Conservation (phyloP, 2,113 vertebrate genomes). For the Circaetus cinerascens region DNA sequence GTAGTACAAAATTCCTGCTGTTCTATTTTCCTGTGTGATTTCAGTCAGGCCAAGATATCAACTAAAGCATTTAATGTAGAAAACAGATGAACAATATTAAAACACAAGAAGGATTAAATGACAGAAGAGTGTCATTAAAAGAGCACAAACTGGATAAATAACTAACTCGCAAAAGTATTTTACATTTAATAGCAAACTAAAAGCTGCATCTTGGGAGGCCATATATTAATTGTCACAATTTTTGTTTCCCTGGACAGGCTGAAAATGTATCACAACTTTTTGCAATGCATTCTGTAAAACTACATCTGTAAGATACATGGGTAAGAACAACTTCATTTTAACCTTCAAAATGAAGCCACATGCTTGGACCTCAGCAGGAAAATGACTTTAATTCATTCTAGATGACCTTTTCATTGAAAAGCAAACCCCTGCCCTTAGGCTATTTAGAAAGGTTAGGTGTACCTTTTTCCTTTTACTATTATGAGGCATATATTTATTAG, state of each 20-base stretch:
- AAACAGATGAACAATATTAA: not conserved
- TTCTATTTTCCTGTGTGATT: not conserved
- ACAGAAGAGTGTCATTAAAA: not conserved
- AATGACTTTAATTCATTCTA: slow-evolving; percentile 72
- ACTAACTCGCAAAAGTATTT: not conserved
- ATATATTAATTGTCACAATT: not conserved
- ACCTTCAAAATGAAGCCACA: slow-evolving; percentile 59
- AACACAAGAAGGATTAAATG: not conserved
- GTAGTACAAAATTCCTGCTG: not conserved
- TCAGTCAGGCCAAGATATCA: not conserved
- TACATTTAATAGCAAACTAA: not conserved
- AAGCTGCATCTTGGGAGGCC: not conserved
- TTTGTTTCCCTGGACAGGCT: not conserved
- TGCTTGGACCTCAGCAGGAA: slow-evolving; percentile 51
- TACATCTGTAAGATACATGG: not conserved
- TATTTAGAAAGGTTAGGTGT: slow-evolving; percentile 61
- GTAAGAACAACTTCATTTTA: slow-evolving; percentile 52
- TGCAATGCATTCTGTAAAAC: not conserved
- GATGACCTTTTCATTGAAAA: slow-evolving; percentile 70
- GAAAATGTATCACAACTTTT: not conserved
- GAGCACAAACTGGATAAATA: not conserved
- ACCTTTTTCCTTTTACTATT: slow-evolving; percentile 48
- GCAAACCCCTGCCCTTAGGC: slow-evolving; percentile 49
- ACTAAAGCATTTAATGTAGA: not conserved
- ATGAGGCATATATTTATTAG: slow-evolving; percentile 24